phyloP scores from a whole-genome alignment of 2,113 vertebrate species.

The Suricata suricatta region DNA sequence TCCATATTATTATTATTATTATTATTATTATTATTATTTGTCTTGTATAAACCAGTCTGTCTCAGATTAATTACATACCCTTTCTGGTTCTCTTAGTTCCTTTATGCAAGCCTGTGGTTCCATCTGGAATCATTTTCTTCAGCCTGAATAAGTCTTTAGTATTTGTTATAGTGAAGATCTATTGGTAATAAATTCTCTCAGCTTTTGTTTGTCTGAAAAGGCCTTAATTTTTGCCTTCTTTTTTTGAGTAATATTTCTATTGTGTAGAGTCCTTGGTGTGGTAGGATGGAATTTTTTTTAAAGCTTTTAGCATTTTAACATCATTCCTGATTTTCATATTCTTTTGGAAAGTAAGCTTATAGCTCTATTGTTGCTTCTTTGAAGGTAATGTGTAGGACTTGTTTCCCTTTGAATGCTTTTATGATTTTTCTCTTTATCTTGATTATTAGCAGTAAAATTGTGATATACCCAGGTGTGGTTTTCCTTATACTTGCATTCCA shows the following conservation, averaged over 20 bases:
- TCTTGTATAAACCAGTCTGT: neutral
- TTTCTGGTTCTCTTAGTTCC: neutral
- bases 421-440: neutral
- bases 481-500: neutral
- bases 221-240: neutral
- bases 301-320: neutral
- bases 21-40: neutral
- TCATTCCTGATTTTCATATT: neutral
- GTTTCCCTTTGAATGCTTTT: neutral
- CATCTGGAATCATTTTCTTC: neutral
- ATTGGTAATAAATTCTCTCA: neutral
- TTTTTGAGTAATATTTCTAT: neutral
- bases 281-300: neutral
- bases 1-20: neutral
- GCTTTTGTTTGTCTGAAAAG: conserved; percentile 7
- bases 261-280: neutral
- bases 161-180: neutral
- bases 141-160: neutral
- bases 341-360: neutral
- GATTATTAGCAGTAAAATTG: conserved; percentile 1
- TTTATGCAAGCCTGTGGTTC: neutral
- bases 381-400: neutral
- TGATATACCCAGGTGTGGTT: neutral
- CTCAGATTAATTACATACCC: neutral
- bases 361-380: neutral